Conservation (phyloP, 2,888 invertebrate genomes). For the Eupsilia transversa region DNA sequence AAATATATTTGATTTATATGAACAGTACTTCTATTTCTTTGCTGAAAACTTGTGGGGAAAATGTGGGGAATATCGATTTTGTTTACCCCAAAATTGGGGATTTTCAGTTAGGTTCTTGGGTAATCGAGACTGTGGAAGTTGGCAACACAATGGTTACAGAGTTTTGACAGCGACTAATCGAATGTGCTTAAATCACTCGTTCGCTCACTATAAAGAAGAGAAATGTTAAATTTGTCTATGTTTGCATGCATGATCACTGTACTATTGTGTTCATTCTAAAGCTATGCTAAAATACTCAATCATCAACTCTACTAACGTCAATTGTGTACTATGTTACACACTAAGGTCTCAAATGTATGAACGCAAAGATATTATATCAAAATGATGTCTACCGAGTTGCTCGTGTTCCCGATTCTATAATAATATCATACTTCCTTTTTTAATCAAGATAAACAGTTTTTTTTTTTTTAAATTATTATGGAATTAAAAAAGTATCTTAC, state of each 20-base stretch:
- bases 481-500: neutral
- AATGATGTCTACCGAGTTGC: neutral
- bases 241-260: conserved; percentile 7
- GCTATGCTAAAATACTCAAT: conserved; percentile 2
- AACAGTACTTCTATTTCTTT: too few relatives aligned
- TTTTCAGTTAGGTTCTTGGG: too few relatives aligned
- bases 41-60: too few relatives aligned
- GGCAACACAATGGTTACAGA: too few relatives aligned
- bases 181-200: neutral
- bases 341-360: neutral
- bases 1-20: too few relatives aligned
- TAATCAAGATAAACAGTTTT: neutral
- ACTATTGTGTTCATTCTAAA: conserved; percentile 1
- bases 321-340: conserved; percentile 2
- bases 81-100: too few relatives aligned
- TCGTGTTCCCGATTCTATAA: neutral
- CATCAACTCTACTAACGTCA: neutral
- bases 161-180: neutral
- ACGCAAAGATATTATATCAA: neutral
- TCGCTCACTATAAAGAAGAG: neutral
- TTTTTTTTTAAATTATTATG: neutral
- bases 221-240: neutral
- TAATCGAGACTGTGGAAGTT: too few relatives aligned
- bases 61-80: too few relatives aligned
- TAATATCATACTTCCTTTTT: neutral